Base-by-base conservation (phyloP, 2,888 invertebrate species). In the Phytoseiulus persimilis region DNA sequence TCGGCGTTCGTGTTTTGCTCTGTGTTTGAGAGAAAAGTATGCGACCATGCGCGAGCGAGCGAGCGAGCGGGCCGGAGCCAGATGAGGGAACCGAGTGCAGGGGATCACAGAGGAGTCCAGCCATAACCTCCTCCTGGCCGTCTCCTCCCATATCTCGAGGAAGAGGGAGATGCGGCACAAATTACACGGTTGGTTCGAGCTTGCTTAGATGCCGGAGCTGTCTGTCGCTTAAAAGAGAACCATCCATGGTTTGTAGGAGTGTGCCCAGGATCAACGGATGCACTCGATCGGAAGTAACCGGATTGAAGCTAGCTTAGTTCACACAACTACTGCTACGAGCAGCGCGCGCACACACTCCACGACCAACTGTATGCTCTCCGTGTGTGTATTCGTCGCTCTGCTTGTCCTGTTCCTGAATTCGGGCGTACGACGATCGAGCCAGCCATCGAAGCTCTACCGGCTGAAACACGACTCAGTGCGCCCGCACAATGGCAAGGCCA, bases 201-300 rank as follows among this genome's bases (percentile, higher is more conserved):
- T 65, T 65, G 65, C 65, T 65, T 65, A 65, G 65, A 65, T 65
- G 65, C 65, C 18, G 18, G 5, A 39, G 39, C 65, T 65, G 65
- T 65, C 65, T 23, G 65, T 65, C 65, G 65, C 65, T 28, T 65
- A 65, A 65, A 65, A 65, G 65, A 65, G 65, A 65, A 65, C 65
- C 65, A 65, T 65, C 65, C 65, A 65, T 65, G 65, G 65, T 65
- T 65, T 65, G 65, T 65, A 65, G 65, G 65, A 65, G 65, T 65
- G 65, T 65, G 65, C 28, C 65, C 65, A 11, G 65, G 65, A 65
- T 65, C 65, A 65, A 65, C 65, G 65, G 65, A 65, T 65, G 65
- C 65, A 65, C 65, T 28, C 65, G 65, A 65, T 65, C 65, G 65
- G 65, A 65, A 65, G 65, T 65, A 65, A 65, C 65, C 65, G 65